Base-by-base conservation (phyloP, 2,888 invertebrate genomes). In the Eulithis prunata region DNA sequence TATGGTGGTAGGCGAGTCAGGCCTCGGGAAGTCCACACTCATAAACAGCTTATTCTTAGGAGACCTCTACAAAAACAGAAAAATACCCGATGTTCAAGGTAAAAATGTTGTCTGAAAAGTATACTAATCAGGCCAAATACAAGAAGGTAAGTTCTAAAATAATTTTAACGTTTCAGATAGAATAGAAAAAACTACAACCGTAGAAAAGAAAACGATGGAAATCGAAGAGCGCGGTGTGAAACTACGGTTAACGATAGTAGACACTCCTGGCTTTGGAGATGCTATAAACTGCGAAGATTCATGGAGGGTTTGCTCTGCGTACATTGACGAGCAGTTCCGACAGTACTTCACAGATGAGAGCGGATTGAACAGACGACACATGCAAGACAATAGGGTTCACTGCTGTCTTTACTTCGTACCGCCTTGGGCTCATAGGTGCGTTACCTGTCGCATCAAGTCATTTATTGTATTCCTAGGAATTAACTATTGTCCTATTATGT, bases 201-300 rank as follows among this genome's bases (percentile, higher is more conserved):
- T 96, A 72, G 96, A 96, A 82, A 96, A 95, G 90, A 96, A 96
- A 85, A 98, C 97, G 10, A 97, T 98, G 96, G 98, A 98, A 87
- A 98, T 99, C 71, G 98, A 98, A 86, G 98, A 98, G 87, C 95
- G 97, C 55, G 98, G 98, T 10, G 98, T 99, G 0, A 97, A 97
- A 82, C 92, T 98, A 66, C 95, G 98, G 75, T 91, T 99, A 68
- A 98, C 98, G 0, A 97, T 98, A 70, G 98, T 98, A 8, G 98
- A 99, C 83, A 99, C 98, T 0, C 99, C 98, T n/a, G 97, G 98
- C 0, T 99, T 98, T 82, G 98, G 98, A 11, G 98, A 99, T 87
- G 96, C 98, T 11, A 95, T 99, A 57, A 98, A 98, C 85, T 97
- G 97, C 80, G 98, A 98, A 80, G 98, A 98, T 81, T 98, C 98